Evolutionary conservation across 2,113 vertebrate genomes (phyloP).

Genomic region (Dasyornis broadbenti): DNA sequence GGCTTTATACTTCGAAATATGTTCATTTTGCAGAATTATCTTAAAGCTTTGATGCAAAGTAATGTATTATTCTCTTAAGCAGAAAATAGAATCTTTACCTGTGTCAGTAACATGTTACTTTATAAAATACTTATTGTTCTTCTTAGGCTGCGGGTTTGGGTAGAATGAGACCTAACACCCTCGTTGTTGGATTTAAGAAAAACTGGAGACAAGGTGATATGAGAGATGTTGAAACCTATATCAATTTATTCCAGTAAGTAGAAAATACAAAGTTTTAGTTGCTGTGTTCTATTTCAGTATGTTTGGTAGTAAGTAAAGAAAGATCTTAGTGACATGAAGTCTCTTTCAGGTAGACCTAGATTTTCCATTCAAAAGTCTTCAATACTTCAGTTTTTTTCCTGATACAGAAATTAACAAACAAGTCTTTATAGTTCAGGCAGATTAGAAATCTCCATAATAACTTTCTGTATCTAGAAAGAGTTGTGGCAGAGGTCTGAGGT

Average conservation of each 20-base stretch:
- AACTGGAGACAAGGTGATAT: slow-evolving; percentile 90
- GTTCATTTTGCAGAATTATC: not conserved
- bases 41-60: not conserved
- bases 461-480: not conserved
- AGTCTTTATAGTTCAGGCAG: not conserved
- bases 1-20: not conserved
- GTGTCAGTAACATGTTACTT: not conserved
- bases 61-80: not conserved
- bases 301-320: not conserved
- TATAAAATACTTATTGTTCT: not conserved
- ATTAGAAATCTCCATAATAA: not conserved
- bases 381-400: not conserved
- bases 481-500: not conserved
- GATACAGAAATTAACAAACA: not conserved
- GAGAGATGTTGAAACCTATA: slow-evolving; percentile 94
- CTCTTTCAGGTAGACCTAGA: not conserved
- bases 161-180: slow-evolving; percentile 91
- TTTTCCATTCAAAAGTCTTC: not conserved
- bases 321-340: not conserved
- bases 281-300: not conserved
- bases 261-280: not conserved
- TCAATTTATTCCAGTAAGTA: slow-evolving; percentile 95
- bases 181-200: slow-evolving; percentile 96
- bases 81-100: not conserved
- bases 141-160: slow-evolving; percentile 91